Evolutionary conservation across 2,113 vertebrate species (phyloP).

Genomic region (Chloroceryle aenea): DNA sequence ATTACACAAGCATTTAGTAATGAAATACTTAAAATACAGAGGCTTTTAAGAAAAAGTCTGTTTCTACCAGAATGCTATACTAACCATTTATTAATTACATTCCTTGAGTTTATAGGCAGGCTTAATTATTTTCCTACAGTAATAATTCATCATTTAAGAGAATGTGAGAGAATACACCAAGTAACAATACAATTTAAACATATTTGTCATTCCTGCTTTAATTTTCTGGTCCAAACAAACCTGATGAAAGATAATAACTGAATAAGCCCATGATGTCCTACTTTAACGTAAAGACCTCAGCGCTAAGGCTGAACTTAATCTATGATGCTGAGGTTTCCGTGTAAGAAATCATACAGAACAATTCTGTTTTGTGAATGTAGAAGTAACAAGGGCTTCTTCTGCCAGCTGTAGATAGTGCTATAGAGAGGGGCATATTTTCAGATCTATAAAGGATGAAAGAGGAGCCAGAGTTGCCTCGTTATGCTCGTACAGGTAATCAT

Average conservation of each 20-base stretch:
- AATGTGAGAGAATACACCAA: neutral
- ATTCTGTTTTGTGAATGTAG: neutral
- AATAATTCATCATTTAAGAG: neutral
- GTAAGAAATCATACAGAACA: slow-evolving; percentile 10
- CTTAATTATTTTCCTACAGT: neutral
- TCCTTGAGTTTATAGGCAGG: neutral
- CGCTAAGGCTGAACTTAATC: slow-evolving; percentile 57
- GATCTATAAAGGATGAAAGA: neutral
- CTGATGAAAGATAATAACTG: slow-evolving; percentile 38
- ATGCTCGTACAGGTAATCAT: neutral
- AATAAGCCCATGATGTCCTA: slow-evolving; percentile 62
- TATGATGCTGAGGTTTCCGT: slow-evolving; percentile 5
- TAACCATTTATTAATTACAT: neutral
- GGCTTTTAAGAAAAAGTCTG: neutral
- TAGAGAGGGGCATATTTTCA: neutral
- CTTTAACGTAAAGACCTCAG: slow-evolving; percentile 54
- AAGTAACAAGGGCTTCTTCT: neutral
- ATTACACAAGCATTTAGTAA: neutral
- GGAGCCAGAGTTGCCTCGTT: neutral
- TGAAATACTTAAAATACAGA: neutral
- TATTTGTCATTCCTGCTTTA: neutral
- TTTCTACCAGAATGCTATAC: neutral
- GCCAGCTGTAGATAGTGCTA: neutral
- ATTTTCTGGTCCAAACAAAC: slow-evolving; percentile 42
- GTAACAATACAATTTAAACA: neutral